Evolutionary conservation across 1,140 invertebrate genomes (phyloP).

Genomic region (Nilaparvata lugens): DNA sequence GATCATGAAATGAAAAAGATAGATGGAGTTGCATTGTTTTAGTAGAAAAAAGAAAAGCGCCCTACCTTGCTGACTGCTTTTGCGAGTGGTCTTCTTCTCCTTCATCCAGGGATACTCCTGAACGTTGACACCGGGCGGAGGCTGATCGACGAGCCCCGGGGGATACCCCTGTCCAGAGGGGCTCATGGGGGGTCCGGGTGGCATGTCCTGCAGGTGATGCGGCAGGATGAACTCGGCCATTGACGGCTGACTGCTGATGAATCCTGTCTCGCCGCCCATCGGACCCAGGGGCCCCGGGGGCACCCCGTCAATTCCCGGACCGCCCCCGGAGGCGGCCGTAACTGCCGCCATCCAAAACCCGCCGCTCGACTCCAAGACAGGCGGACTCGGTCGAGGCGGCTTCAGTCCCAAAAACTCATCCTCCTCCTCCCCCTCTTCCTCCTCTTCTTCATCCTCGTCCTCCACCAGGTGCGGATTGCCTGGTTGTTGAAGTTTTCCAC

Average conservation of each 20-base stretch:
- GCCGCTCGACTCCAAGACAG: conserved; percentile 27
- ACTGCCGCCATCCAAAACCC: conserved; percentile 47
- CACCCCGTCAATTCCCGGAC: conserved; percentile 32
- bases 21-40: too few species aligned
- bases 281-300: conserved; percentile 32
- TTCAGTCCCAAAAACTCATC: conserved; percentile 12
- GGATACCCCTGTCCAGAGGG: conserved; percentile 42
- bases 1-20: too few species aligned
- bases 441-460: conserved; percentile 18
- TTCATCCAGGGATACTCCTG: conserved; percentile 97
- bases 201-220: conserved; percentile 48
- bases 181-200: conserved; percentile 41
- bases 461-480: conserved; percentile 13
- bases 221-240: conserved; percentile 87
- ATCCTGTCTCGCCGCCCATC: conserved; percentile 62
- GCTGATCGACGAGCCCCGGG: conserved; percentile 34
- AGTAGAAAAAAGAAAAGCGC: background rate
- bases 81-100: conserved; percentile 90
- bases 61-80: conserved; percentile 82
- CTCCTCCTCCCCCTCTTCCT: conserved; percentile 21
- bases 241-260: conserved; percentile 84
- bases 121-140: conserved; percentile 59
- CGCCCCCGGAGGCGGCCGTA: conserved; percentile 40
- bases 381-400: background rate
- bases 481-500: conserved; percentile 18